A percentile compares a stretch with the other conserved stretches of the same genome.
phyloP scores from a whole-genome alignment of 1,140 invertebrate species.

The Colletes gigas region DNA sequence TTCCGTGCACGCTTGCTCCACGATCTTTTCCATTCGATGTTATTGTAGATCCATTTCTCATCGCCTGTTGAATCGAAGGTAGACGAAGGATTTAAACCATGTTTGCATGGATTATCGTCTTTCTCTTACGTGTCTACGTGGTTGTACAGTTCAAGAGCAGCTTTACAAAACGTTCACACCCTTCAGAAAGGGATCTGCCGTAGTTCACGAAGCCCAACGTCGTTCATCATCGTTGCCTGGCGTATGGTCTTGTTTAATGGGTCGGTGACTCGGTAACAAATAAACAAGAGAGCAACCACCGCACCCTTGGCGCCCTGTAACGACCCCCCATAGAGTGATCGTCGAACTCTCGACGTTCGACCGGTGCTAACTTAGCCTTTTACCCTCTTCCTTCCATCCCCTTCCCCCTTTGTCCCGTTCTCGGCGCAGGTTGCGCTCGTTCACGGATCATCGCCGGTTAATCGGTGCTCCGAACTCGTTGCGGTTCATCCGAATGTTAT shows the following conservation, averaged over 20 bases:
- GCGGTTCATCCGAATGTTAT: conserved; percentile 51
- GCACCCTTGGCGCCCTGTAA: conserved; percentile 50
- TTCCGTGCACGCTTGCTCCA: no score
- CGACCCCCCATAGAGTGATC: conserved; percentile 73
- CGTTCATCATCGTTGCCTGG: neutral
- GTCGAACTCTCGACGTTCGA: conserved; percentile 49
- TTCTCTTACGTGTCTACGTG: no score
- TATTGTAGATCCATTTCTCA: no score
- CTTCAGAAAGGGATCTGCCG: no score
- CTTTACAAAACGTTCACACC: neutral
- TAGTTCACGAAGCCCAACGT: neutral
- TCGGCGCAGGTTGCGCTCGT: conserved; percentile 70
- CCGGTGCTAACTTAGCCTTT: neutral
- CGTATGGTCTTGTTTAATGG: conserved; percentile 61
- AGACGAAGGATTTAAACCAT: no score
- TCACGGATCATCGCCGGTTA: conserved; percentile 72
- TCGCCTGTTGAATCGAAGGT: no score
- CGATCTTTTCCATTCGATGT: no score
- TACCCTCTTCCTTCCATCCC: conserved; percentile 4
- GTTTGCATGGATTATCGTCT: neutral
- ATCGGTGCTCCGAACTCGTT: conserved; percentile 54
- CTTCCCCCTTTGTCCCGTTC: neutral
- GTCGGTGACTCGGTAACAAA: conserved; percentile 71
- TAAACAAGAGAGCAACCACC: conserved; percentile 64
- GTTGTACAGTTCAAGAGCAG: neutral